phyloP scores from a whole-genome alignment of 2,888 invertebrate species.

The Parnassius glacialis region DNA sequence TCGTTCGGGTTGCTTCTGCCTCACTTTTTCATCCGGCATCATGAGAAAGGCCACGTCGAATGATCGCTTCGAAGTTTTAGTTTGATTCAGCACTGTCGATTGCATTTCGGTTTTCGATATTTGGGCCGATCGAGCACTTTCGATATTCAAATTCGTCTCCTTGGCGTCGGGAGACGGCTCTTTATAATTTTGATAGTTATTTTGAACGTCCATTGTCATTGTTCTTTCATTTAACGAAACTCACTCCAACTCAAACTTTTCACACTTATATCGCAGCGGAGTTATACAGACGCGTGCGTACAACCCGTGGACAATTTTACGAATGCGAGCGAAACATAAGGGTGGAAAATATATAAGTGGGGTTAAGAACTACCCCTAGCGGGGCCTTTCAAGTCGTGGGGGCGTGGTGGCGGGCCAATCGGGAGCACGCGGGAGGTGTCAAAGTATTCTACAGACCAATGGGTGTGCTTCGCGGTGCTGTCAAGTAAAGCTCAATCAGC shows the following conservation, averaged over 20 bases:
- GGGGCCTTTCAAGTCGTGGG: constrained; percentile 64
- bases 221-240: constrained; percentile 67
- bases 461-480: constrained; percentile 46
- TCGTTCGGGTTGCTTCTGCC: constrained; percentile 82
- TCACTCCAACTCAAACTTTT: constrained; percentile 69
- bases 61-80: constrained; percentile 85
- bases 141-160: constrained; percentile 65
- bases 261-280: constrained; percentile 69
- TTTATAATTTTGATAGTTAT: constrained; percentile 74
- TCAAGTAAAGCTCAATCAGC: constrained; percentile 78
- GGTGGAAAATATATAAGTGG: constrained; percentile 80
- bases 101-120: constrained; percentile 63
- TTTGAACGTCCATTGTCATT: constrained; percentile 87
- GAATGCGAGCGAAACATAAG: constrained; percentile 74
- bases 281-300: constrained; percentile 66
- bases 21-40: constrained; percentile 91
- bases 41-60: constrained; percentile 95
- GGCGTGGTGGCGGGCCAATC: constrained; percentile 69
- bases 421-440: constrained; percentile 61
- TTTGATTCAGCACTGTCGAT: constrained; percentile 55
- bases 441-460: constrained; percentile 62
- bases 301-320: constrained; percentile 61
- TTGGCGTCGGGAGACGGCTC: constrained; percentile 73
- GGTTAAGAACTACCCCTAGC: constrained; percentile 73
- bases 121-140: constrained; percentile 76